Evolutionary conservation across 2,888 invertebrate genomes (phyloP).

Genomic region (Acholoe squamosa): DNA sequence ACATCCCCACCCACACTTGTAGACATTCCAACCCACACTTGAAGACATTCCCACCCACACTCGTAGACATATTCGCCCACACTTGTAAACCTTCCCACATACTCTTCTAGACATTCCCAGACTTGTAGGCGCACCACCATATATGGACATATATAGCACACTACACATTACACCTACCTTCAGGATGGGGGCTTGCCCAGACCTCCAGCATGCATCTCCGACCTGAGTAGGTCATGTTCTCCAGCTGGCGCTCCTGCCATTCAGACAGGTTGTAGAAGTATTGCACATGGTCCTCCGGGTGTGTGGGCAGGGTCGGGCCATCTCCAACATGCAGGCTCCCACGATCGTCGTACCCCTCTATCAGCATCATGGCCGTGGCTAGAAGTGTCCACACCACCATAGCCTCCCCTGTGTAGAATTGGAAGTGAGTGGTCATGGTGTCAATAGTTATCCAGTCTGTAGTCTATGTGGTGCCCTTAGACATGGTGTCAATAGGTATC

Average conservation of each 20-base stretch:
- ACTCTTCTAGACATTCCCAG: no score
- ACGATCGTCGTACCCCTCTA: neutral
- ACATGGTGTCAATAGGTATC: no score
- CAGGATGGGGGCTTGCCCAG: conserved; percentile 13
- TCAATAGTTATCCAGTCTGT: no score
- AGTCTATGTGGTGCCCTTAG: no score
- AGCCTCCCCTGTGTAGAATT: neutral
- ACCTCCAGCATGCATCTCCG: conserved; percentile 22
- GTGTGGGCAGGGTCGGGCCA: neutral
- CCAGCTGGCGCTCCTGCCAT: conserved; percentile 11
- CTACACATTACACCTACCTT: neutral
- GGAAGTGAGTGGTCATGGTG: neutral
- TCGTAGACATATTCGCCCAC: no score
- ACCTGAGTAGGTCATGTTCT: neutral
- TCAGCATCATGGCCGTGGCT: neutral
- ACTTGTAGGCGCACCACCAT: neutral
- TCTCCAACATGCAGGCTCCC: neutral
- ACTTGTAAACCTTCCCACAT: no score
- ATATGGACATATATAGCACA: neutral
- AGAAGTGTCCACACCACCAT: neutral
- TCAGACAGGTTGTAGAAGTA: neutral
- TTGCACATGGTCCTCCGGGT: neutral
- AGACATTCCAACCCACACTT: no score
- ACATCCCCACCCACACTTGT: no score
- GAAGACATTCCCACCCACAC: no score